phyloP scores from a whole-genome alignment of 1,140 invertebrate species.

The Wasmannia auropunctata region DNA sequence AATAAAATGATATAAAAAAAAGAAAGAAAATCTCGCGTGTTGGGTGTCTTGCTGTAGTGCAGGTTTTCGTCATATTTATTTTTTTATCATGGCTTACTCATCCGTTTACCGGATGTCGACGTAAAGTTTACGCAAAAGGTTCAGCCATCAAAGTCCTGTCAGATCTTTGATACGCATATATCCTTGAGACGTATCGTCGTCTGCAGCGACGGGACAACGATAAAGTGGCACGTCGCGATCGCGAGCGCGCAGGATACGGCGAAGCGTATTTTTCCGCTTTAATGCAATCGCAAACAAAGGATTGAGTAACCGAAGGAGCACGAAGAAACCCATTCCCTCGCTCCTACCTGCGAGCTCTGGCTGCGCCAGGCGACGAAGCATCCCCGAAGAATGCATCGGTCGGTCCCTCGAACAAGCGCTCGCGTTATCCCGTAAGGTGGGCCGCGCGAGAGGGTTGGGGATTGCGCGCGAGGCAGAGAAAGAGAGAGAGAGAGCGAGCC shows the following conservation, averaged over 20 bases:
- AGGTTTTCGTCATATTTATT: neutral
- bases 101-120: neutral
- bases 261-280: slow-evolving; percentile 57
- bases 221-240: slow-evolving; percentile 29
- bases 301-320: slow-evolving; percentile 44
- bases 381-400: slow-evolving; percentile 66
- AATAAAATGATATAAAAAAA: slow-evolving; percentile 6
- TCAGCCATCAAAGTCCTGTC: neutral
- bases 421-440: slow-evolving; percentile 69
- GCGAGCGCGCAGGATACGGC: slow-evolving; percentile 8
- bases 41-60: too few species aligned
- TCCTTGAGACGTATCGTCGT: slow-evolving; percentile 6
- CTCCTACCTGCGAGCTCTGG: slow-evolving; percentile 22
- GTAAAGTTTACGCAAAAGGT: neutral
- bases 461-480: slow-evolving; percentile 45
- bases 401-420: slow-evolving; percentile 66
- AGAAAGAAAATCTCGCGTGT: neutral
- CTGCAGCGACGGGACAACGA: neutral
- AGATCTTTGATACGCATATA: neutral
- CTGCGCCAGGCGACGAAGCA: slow-evolving; percentile 48
- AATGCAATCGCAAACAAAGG: slow-evolving; percentile 49
- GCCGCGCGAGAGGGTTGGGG: slow-evolving; percentile 41
- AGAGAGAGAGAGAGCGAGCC: too few species aligned
- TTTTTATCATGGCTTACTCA: neutral
- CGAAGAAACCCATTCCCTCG: slow-evolving; percentile 32